Base-by-base conservation (phyloP, 1,140 invertebrate species). In the Drosophila busckii region DNA sequence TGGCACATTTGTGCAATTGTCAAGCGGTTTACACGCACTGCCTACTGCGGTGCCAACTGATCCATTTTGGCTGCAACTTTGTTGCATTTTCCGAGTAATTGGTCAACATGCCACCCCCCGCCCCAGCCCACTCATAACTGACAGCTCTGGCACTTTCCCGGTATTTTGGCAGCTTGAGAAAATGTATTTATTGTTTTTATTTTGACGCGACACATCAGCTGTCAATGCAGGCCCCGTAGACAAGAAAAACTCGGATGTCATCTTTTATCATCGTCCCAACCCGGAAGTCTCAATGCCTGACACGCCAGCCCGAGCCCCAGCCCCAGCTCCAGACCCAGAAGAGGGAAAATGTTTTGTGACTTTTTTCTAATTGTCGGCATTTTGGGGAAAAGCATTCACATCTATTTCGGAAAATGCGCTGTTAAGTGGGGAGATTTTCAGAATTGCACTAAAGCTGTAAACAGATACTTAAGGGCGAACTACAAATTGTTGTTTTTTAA, bases 51-150 rank as follows among this genome's bases (percentile, higher is more conserved):
- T 13, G 16, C 17, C 42, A 40, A 29, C 45, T 48, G 26, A 44
- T 23, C 34, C 35, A 54, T 54, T 61, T 66, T 54, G 42, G 22
- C 31, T 55, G 71, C 73, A 71, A 80, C 73, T 58, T 80, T 80
- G 75, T 80, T 80, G 73, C 67, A 67, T 64, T 71, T 78, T 78
- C 71, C 70, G 58, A 71, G 73, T 80, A 80, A 80, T 80, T 80
- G 78, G 73, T 80, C 73, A 80, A 68, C 73, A 38, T 66, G 63
- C 52, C 54, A 60, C 46, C 40, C 16, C 15, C 44, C 48, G 52
- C 46, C 62, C 46, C 46, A 66, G 38, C n/a, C n/a, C n/a, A n/a
- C n/a, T n/a, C 40, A 61, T 45, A 12, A 9, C 6, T 66, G 71
- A 67, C 66, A 78, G 52, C 53, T 41, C 29, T 29, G 53, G 17